phyloP scores from a whole-genome alignment of 2,888 invertebrate species.

The Keiferia lycopersicella region DNA sequence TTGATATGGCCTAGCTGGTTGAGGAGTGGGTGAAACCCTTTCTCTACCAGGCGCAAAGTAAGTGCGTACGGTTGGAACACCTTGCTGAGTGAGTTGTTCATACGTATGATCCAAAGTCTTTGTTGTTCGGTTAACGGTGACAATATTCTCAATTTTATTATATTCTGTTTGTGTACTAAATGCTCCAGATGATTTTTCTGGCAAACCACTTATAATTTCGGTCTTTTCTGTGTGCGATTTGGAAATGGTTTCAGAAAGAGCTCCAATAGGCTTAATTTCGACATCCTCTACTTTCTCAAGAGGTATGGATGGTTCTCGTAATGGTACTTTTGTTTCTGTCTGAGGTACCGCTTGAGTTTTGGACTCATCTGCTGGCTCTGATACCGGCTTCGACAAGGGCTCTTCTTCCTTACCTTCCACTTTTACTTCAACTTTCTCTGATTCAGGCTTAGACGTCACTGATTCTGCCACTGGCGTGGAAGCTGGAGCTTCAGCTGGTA shows the following conservation, averaged over 20 bases:
- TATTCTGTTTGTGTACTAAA: constrained; percentile 69
- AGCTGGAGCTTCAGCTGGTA: neutral
- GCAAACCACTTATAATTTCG: constrained; percentile 64
- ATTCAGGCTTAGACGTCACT: constrained; percentile 34
- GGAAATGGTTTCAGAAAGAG: constrained; percentile 58
- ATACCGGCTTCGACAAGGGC: neutral
- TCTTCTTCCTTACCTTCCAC: constrained; percentile 30
- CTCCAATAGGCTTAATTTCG: constrained; percentile 73
- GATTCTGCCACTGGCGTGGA: constrained; percentile 24
- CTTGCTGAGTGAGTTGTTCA: constrained; percentile 61
- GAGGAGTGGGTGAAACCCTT: constrained; percentile 57
- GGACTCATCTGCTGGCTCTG: constrained; percentile 19
- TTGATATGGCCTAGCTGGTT: constrained; percentile 60
- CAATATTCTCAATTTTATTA: constrained; percentile 71
- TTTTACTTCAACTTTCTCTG: constrained; percentile 28
- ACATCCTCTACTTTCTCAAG: constrained; percentile 73
- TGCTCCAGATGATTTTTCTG: constrained; percentile 55
- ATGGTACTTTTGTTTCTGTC: constrained; percentile 49
- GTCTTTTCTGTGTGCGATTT: constrained; percentile 67
- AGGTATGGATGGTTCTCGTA: constrained; percentile 69
- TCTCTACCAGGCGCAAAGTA: constrained; percentile 67
- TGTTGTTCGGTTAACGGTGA: constrained; percentile 70
- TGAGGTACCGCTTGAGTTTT: constrained; percentile 32
- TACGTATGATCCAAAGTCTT: constrained; percentile 69
- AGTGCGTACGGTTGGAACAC: constrained; percentile 64